Conservation (phyloP, 1,140 invertebrate species). For the Aphaenogaster floridana region DNA sequence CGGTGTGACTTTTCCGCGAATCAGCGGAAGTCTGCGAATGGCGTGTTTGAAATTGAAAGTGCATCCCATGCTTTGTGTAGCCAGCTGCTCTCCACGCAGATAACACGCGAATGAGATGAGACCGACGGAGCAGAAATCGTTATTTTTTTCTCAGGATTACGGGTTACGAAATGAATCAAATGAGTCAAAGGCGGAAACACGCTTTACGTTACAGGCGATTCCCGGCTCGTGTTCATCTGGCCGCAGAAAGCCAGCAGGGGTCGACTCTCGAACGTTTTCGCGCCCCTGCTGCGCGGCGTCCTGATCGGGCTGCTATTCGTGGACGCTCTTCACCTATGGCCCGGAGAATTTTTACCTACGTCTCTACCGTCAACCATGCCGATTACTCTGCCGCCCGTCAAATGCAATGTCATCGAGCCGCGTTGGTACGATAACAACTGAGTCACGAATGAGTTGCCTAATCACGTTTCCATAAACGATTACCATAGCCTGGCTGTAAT, state of each 20-base stretch:
- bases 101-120: not conserved
- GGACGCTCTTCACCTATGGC: constrained; percentile 81
- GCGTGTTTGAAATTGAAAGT: not conserved
- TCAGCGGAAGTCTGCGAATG: not conserved
- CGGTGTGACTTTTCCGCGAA: not conserved
- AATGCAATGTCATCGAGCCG: constrained; percentile 84
- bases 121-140: not conserved
- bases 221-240: constrained; percentile 83
- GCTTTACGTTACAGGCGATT: constrained; percentile 75
- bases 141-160: not conserved
- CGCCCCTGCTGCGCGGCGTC: constrained; percentile 75
- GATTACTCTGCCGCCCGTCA: constrained; percentile 76
- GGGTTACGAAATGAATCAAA: not conserved
- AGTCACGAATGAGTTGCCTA: not conserved
- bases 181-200: too few species aligned
- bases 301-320: constrained; percentile 77
- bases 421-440: constrained; percentile 79
- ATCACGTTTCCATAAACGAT: not conserved
- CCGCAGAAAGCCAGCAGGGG: constrained; percentile 78
- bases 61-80: not conserved
- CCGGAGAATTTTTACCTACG: constrained; percentile 83
- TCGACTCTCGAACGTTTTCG: constrained; percentile 74
- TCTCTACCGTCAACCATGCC: constrained; percentile 73
- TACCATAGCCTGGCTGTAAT: not conserved
- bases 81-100: not conserved